Base-by-base conservation (phyloP, 2,888 invertebrate genomes). In the Eristalis tenax region DNA sequence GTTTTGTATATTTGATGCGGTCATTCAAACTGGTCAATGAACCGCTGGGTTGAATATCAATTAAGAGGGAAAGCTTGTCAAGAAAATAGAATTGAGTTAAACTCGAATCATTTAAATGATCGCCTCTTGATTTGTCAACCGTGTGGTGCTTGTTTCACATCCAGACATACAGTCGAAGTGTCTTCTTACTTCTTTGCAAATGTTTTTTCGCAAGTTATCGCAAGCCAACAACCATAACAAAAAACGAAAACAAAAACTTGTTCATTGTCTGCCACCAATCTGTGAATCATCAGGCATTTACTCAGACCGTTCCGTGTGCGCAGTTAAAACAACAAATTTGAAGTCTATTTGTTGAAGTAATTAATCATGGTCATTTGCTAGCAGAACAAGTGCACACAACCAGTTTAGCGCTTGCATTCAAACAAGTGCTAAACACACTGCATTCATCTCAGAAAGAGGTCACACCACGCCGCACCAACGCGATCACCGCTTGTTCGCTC, bases 341-440 rank as follows among this genome's bases (percentile, higher is more conserved):
- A 35, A 38, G 43, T 28, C 11, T 50, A 50, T 50, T 50, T 28
- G 18, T 22, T 57, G 68, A 56, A 28, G 56, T 57, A 69, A 69
- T 69, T 50, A 57, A 69, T 69, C 56, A 69, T 57, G 50, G 5
- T 57, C 69, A n/a, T 57, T 56, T 56, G 32, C 23, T 23, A 66
- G 26, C 38, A n/a, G n/a, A 23, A 59, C 59, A 26, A 26, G 13
- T 59, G 26, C 26, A 59, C 23, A 28, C 59, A 69, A 69, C 69
- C 69, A 69, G 69, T 69, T 69, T 69, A 69, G 22, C 32, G 32
- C 56, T 28, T 28, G 10, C 26, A 59, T 59, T 59, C 26, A 59
- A 28, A 59, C 26, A 59, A 59, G 59, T 59, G 59, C 59, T 59
- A 23, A 59, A 59, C 59, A 59, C 43, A 43, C 15, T 68, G n/a